Percentiles rank a stretch among this genome's conserved stretches.
These are phyloP conservation scores for Pedionomus torquatus DNA, from an alignment of 2,113 vertebrate species.

Conservation along the genomic window DNA sequence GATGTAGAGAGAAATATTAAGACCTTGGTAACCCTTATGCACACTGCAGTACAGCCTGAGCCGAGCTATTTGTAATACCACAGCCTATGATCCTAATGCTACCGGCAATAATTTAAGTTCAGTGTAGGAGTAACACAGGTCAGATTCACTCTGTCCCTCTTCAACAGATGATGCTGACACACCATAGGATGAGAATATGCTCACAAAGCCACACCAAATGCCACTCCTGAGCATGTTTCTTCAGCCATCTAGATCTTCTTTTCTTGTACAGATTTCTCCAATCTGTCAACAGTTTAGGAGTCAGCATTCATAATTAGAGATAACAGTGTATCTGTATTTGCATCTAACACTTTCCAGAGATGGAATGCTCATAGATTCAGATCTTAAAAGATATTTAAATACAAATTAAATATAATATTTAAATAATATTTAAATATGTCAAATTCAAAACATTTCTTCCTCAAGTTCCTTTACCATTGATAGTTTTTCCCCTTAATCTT, in stretches of 20 bases:
- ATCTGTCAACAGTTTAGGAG: background rate
- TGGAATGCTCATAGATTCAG: background rate
- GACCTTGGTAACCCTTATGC: accelerated
- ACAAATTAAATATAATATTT: too few species aligned
- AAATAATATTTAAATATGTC: background rate
- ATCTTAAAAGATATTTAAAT: background rate
- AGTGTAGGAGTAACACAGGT: background rate
- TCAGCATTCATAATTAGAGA: background rate
- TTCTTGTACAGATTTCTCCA: background rate
- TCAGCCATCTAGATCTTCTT: background rate
- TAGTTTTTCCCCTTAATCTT: background rate
- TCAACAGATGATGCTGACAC: background rate
- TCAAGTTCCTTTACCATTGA: background rate
- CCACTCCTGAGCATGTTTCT: background rate
- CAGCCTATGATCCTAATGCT: accelerated
- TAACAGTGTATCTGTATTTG: accelerated
- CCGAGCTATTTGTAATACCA: background rate
- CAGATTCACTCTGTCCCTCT: background rate
- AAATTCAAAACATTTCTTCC: background rate
- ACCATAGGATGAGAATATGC: background rate
- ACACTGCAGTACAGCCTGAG: background rate
- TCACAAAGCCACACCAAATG: background rate
- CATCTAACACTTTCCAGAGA: background rate
- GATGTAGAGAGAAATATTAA: accelerated
- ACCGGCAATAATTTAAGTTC: background rate